Evolutionary conservation across 2,797 vertebrate genomes (phyloP), one percentile per base, ranked within the genome.

Genomic region (Catharus ustulatus): DNA sequence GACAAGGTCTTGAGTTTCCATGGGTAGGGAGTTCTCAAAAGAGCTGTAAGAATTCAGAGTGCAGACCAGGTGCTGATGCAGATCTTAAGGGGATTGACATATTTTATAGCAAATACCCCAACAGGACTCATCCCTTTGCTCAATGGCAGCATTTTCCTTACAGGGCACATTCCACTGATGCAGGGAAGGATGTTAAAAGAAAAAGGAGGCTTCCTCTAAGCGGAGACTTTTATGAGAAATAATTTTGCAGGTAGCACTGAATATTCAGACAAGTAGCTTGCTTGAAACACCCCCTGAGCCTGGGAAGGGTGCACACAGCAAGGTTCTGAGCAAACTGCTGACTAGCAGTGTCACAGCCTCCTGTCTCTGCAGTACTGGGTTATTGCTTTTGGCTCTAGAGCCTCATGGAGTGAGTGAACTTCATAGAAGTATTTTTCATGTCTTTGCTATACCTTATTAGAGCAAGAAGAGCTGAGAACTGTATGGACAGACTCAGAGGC

Each of bases 131-230:
- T 62, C 16, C 30, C 6, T 72, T 32, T 58, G 4, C 46, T 23
- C 40, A 43, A 55, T 51, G 24, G 30, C 38, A 74, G 8, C 4
- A 6, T 85, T 57, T 74, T 54, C 34, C 24, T 36, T 62, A 23
- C n/a, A 79, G 40, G 8, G 24, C 5, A 0, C 1, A 2, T 49
- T 83, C 14, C 13, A 32, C 0, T 45, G 62, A 46, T 15, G 22
- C 1, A 6, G 64, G 38, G 9, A 74, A 36, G n/a, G 20, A n/a
- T 21, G 11, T 38, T 67, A 19, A 18, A 52, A 51, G 61, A 61
- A 77, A 38, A 85, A 58, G n/a, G 8, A 21, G 30, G 6, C 6
- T 38, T 85, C 69, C 90, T 40, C 18, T 29, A 11, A 20, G 46
- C 48, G 64, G 29, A 27, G 38, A 8, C 45, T 79, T 58, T 67